Percentiles rank a stretch among this genome's conserved stretches.
These are phyloP conservation scores for Orientallactaga sibirica DNA, from an alignment of 2,797 vertebrate species.

Conservation along the genomic window DNA sequence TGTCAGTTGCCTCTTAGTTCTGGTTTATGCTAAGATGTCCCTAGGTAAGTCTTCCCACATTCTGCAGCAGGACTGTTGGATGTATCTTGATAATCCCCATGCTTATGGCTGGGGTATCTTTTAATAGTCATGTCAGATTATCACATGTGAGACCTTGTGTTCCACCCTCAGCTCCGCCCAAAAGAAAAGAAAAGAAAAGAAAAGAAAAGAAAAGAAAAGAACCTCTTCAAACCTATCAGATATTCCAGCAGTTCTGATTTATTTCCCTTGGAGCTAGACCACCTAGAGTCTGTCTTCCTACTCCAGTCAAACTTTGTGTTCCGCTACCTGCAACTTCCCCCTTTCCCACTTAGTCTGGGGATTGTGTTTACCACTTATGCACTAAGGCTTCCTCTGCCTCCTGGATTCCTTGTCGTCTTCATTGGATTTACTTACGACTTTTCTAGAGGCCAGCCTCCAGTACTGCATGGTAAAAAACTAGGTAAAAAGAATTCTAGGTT, in stretches of 20 bases:
- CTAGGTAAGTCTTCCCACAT: background rate
- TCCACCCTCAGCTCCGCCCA: background rate
- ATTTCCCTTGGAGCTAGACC: background rate
- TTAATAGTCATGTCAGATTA: background rate
- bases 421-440: background rate
- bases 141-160: too few species aligned
- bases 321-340: background rate
- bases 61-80: background rate
- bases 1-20: background rate
- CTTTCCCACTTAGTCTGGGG: background rate
- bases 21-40: background rate
- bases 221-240: background rate
- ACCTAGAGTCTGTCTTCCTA: background rate
- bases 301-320: background rate
- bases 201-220: too few species aligned
- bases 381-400: background rate
- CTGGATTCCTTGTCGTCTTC: background rate
- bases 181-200: background rate
- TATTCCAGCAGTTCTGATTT: background rate
- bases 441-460: background rate
- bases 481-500: conserved; percentile 21
- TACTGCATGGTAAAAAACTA: background rate
- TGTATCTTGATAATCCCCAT: background rate
- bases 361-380: background rate
- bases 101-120: background rate